Base-by-base conservation (phyloP, 2,888 invertebrate genomes). In the Drosophila colorata region DNA sequence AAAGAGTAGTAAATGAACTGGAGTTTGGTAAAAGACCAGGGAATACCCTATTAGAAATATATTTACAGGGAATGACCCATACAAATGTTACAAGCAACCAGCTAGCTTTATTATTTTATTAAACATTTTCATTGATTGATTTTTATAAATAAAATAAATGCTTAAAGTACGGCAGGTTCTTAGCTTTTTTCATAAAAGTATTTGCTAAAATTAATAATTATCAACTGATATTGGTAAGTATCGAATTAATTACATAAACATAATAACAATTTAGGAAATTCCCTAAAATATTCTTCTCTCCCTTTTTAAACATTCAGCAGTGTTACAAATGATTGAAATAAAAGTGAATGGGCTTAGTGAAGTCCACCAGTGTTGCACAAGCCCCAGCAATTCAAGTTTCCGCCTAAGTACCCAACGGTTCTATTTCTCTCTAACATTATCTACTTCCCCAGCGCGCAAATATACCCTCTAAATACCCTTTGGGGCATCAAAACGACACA, bases 401-500 rank as follows among this genome's bases (percentile, higher is more conserved):
- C 2, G 16, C 16, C 6, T 25, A 41, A 61, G 48, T n/a, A n/a
- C n/a, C n/a, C n/a, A n/a, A n/a, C n/a, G n/a, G n/a, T n/a, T n/a
- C n/a, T n/a, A n/a, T n/a, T n/a, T n/a, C n/a, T n/a, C n/a, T 28
- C 40, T 37, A 48, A 52, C 25, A 25, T 57, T 48, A 67, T 57
- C 67, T 57, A 18, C 52, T 53, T n/a, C 25, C 31, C 38, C 28
- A 1, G 52, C 20, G 43, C 38, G 38, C 49, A 31, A 55, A 78
- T 78, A 84, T 78, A 75, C 80, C 80, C 69, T 55, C 69, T 51
- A 67, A 70, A 73, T 85, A 87, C 67, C 85, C 81, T 78, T 66
- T 67, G 72, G 68, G 71, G 63, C 67, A 59, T 66, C 51, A 80
- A 87, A 75, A 66, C 78, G 85, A 84, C 85, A 77, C 41, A 28